These are phyloP conservation scores for Ivindomyrus marchei DNA, from an alignment of 2,113 vertebrate species.

Conservation along the genomic window DNA sequence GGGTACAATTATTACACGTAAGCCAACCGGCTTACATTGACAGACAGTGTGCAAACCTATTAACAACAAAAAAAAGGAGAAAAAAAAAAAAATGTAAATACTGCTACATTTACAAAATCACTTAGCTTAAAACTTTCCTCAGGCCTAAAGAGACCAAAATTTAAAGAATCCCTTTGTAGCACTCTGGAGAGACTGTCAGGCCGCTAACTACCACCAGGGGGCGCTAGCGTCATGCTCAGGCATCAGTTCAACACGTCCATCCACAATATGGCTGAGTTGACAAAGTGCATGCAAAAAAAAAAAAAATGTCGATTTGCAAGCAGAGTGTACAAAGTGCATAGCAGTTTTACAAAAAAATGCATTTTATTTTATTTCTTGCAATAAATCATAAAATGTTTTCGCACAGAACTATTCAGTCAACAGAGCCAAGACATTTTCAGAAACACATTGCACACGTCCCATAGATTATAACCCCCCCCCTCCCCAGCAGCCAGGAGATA, in stretches of 20 bases:
- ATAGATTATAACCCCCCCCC: background rate
- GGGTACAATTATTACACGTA: background rate
- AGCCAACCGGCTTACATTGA: background rate
- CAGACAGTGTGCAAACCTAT: background rate
- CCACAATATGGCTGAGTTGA: background rate
- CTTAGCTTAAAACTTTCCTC: background rate
- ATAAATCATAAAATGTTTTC: slow-evolving; percentile 43
- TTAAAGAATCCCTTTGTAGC: background rate
- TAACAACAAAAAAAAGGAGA: background rate
- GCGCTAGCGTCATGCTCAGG: background rate
- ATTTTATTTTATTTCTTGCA: slow-evolving; percentile 56
- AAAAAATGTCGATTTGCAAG: background rate
- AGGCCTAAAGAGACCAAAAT: background rate
- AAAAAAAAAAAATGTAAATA: background rate
- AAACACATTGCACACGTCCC: background rate
- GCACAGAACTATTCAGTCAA: slow-evolving; percentile 30
- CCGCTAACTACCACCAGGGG: background rate
- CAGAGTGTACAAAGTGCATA: background rate
- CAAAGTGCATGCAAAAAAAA: background rate
- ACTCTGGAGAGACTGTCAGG: background rate
- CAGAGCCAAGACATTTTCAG: slow-evolving; percentile 10
- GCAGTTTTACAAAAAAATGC: slow-evolving; percentile 51
- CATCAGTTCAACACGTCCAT: background rate
- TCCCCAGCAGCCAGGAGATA: background rate
- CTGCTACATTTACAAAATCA: background rate